Percentiles rank a stretch among this genome's conserved stretches.
These are phyloP conservation scores for Timandra comae DNA, from an alignment of 2,888 invertebrate species.

Conservation along the genomic window DNA sequence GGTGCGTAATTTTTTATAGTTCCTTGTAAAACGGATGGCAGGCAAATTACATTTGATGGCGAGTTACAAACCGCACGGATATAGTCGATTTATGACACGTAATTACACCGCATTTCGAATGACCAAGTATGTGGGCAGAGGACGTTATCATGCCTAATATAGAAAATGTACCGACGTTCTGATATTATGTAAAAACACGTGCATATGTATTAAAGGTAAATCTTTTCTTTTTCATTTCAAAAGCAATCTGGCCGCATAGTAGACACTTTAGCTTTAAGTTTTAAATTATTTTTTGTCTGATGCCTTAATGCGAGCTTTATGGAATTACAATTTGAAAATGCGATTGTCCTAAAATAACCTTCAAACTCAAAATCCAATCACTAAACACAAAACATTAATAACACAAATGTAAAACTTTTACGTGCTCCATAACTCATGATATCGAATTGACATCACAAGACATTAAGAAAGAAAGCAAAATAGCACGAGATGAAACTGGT, in stretches of 20 bases:
- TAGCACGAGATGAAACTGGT: constrained; percentile 41
- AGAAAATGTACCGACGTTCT: constrained; percentile 28
- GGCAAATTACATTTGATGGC: constrained; percentile 31
- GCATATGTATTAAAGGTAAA: too few species aligned
- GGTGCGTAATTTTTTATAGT: too few species aligned
- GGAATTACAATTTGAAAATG: too few species aligned
- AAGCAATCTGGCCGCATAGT: too few species aligned
- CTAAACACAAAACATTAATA: too few species aligned
- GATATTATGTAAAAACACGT: constrained; percentile 7
- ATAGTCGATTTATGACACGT: constrained; percentile 48
- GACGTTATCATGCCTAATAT: constrained; percentile 26
- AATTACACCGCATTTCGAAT: constrained; percentile 44
- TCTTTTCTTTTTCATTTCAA: too few species aligned
- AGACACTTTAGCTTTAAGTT: too few species aligned
- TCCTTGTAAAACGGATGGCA: constrained; percentile 21
- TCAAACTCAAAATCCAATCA: too few species aligned
- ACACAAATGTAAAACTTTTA: constrained; percentile 4
- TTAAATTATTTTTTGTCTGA: too few species aligned
- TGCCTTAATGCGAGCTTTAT: too few species aligned
- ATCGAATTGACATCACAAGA: too few species aligned
- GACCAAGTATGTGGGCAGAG: constrained; percentile 25
- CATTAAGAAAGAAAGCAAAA: constrained; percentile 32
- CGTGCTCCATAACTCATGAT: constrained; percentile 1
- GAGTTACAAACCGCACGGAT: constrained; percentile 34
- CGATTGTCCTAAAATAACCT: too few species aligned